phyloP scores from a whole-genome alignment of 2,888 invertebrate species.

The Globia sparganii region DNA sequence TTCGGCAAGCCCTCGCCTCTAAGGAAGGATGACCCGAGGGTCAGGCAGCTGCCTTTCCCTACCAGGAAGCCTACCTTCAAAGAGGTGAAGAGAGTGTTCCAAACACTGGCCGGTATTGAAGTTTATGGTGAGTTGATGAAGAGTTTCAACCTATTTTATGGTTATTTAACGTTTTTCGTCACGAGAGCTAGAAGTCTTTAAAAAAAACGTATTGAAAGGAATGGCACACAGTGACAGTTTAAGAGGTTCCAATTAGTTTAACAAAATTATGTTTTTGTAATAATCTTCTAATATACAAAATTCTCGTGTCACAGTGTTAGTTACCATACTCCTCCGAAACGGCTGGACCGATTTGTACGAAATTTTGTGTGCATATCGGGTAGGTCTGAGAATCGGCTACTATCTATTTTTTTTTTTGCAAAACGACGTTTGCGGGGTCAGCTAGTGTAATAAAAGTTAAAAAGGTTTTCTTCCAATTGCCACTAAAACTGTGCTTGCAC shows the following conservation, averaged over 20 bases:
- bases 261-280: too few relatives aligned
- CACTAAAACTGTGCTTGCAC: too few relatives aligned
- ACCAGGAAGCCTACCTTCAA: conserved; percentile 95
- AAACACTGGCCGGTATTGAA: conserved; percentile 91
- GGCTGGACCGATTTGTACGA: too few relatives aligned
- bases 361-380: too few relatives aligned
- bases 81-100: conserved; percentile 94
- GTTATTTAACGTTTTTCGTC: not conserved
- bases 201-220: not conserved
- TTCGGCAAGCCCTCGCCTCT: conserved; percentile 94
- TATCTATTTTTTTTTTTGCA: too few relatives aligned
- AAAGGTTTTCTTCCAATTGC: too few relatives aligned
- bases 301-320: too few relatives aligned
- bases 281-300: too few relatives aligned
- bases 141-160: not conserved
- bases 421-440: too few relatives aligned
- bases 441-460: too few relatives aligned
- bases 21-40: conserved; percentile 90
- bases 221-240: not conserved
- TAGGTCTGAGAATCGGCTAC: too few relatives aligned
- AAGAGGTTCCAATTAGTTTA: not conserved
- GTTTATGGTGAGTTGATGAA: conserved; percentile 91
- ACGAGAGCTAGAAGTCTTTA: not conserved
- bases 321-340: too few relatives aligned
- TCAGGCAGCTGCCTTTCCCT: conserved; percentile 94